phyloP scores from a whole-genome alignment of 2,888 invertebrate species.

The Phyllotreta striolata region DNA sequence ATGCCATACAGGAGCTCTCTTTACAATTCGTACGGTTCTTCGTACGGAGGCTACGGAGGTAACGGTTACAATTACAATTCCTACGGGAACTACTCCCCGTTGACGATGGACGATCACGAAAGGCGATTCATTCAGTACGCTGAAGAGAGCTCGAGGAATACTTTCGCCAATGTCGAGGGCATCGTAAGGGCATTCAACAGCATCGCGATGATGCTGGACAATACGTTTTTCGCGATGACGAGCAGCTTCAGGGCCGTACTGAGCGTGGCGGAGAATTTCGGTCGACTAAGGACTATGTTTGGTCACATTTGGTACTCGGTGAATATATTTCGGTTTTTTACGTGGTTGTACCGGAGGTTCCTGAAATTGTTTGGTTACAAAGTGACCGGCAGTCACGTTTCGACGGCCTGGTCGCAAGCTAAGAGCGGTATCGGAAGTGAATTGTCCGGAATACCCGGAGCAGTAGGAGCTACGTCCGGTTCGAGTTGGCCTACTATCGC shows the following conservation, averaged over 20 bases:
- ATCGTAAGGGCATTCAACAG: constrained; percentile 82
- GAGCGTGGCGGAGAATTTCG: constrained; percentile 95
- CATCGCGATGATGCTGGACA: constrained; percentile 95
- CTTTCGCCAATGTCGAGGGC: constrained; percentile 96
- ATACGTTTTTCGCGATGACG: constrained; percentile 94
- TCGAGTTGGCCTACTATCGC: constrained; percentile 89
- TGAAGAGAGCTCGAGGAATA: constrained; percentile 89
- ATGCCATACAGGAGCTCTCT: constrained; percentile 47
- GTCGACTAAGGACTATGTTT: constrained; percentile 81
- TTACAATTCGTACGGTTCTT: constrained; percentile 52
- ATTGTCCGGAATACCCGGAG: constrained; percentile 47
- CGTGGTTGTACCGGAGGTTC: constrained; percentile 82
- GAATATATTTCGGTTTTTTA: constrained; percentile 79
- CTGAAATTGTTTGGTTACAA: constrained; percentile 72
- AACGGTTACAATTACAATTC: constrained; percentile 57
- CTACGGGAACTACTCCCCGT: constrained; percentile 52
- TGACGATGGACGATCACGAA: constrained; percentile 65
- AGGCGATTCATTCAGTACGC: constrained; percentile 85
- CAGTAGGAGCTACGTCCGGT: constrained; percentile 47
- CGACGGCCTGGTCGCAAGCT: constrained; percentile 62
- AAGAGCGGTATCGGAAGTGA: constrained; percentile 53
- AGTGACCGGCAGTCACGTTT: constrained; percentile 52
- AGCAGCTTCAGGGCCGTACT: constrained; percentile 89
- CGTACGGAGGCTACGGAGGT: constrained; percentile 54
- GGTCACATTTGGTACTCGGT: constrained; percentile 88